A percentile compares a stretch with the other conserved stretches of the same genome.
phyloP scores from a whole-genome alignment of 2,113 vertebrate species.

The Cisticola juncidis region DNA sequence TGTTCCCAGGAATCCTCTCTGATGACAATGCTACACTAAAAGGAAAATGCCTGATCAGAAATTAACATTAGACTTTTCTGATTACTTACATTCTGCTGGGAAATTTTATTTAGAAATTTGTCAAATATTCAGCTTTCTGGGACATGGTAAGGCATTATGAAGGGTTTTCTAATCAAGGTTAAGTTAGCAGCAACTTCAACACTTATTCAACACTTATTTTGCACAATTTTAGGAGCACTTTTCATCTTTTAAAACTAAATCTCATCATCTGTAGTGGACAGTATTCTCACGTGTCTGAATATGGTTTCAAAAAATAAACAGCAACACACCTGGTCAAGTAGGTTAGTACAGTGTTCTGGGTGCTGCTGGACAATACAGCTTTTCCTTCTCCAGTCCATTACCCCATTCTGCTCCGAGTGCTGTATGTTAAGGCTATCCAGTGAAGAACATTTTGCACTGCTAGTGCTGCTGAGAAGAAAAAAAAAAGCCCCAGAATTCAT shows the following conservation, averaged over 20 bases:
- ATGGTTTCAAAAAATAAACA: not conserved
- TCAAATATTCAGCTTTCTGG: not conserved
- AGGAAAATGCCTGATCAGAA: not conserved
- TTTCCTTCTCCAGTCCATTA: slow-evolving; percentile 83
- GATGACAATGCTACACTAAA: not conserved
- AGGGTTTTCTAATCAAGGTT: not conserved
- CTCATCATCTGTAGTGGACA: not conserved
- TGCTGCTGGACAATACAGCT: slow-evolving; percentile 66
- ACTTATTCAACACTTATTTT: not conserved
- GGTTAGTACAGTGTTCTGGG: slow-evolving; percentile 71
- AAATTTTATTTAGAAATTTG: not conserved
- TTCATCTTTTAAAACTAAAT: not conserved
- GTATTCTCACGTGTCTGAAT: not conserved
- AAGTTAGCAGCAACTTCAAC: not conserved
- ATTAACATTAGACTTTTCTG: not conserved
- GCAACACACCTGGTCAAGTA: slow-evolving; percentile 77
- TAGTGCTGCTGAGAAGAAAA: slow-evolving; percentile 42
- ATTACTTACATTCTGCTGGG: not conserved
- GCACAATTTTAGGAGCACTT: not conserved
- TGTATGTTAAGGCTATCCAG: slow-evolving; percentile 73
- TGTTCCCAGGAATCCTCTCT: not conserved
- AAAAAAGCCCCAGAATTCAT: not conserved
- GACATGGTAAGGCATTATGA: not conserved
- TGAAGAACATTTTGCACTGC: slow-evolving; percentile 75
- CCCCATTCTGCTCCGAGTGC: slow-evolving; percentile 80